Percentiles rank a stretch among this genome's conserved stretches.
Conservation (phyloP, 2,797 vertebrate genomes). For the Eremophila alpestris region DNA sequence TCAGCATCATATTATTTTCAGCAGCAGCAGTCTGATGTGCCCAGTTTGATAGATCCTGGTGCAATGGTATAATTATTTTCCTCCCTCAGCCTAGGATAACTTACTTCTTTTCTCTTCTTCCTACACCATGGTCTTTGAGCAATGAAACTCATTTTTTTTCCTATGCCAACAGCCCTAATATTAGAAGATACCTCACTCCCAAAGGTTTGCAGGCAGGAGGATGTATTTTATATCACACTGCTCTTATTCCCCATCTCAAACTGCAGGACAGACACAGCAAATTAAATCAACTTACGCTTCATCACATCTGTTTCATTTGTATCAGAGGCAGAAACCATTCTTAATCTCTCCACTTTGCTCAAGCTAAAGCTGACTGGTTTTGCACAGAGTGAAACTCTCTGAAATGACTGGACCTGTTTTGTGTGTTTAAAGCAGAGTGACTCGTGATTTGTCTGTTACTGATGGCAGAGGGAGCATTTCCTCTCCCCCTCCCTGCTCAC, state of each 20-base stretch:
- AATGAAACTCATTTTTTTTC: not conserved
- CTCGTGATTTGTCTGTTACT: not conserved
- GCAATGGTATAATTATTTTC: not conserved
- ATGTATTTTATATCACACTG: not conserved
- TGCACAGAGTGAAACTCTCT: not conserved
- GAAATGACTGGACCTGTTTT: not conserved
- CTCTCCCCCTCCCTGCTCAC: not conserved
- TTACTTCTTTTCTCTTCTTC: not conserved
- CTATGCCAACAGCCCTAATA: not conserved
- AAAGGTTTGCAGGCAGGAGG: not conserved
- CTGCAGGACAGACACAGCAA: not conserved
- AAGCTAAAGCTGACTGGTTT: not conserved
- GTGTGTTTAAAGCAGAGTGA: not conserved
- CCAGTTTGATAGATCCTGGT: not conserved
- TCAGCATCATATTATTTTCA: not conserved
- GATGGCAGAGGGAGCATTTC: not conserved
- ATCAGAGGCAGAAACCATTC: not conserved
- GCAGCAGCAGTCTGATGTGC: not conserved
- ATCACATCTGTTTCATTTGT: constrained; percentile 1
- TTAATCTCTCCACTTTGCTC: not conserved
- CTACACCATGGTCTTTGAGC: not conserved
- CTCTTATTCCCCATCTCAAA: not conserved
- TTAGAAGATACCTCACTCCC: not conserved
- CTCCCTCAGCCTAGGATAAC: not conserved
- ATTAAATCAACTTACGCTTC: constrained; percentile 5